Percentiles rank a stretch among this genome's conserved stretches.
Evolutionary conservation across 2,888 invertebrate genomes (phyloP).

Genomic region (Stegophylla sp.): DNA sequence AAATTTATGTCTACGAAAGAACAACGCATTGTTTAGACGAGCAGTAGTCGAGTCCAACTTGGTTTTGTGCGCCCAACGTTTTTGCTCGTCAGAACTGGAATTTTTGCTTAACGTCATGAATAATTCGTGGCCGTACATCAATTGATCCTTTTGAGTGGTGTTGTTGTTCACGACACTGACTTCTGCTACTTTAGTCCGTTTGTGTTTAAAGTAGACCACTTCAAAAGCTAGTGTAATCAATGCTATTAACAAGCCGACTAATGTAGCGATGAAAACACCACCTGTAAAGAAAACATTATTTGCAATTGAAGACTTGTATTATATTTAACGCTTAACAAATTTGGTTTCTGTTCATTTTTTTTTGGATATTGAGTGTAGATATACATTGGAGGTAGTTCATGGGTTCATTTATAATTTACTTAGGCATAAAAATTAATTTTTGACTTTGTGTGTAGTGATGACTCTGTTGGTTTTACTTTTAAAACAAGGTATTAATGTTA

Average conservation of each 20-base stretch:
- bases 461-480: slow-evolving; percentile 34
- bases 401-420: no score
- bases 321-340: no score
- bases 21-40: slow-evolving; percentile 44
- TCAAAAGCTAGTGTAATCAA: slow-evolving; percentile 84
- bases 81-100: slow-evolving; percentile 1
- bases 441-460: no score
- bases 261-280: slow-evolving; percentile 88
- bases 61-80: slow-evolving; percentile 40
- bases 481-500: no score
- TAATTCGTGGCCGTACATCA: slow-evolving; percentile 44
- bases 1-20: slow-evolving; percentile 53
- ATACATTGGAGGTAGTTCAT: no score
- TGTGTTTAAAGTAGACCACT: slow-evolving; percentile 74
- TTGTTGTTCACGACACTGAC: neutral
- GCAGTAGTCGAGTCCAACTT: slow-evolving; percentile 26
- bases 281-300: slow-evolving; percentile 67
- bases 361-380: no score
- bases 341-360: no score
- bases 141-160: neutral
- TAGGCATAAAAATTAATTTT: no score
- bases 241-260: slow-evolving; percentile 82
- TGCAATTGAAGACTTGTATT: no score
- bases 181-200: slow-evolving; percentile 39
- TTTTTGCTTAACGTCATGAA: slow-evolving; percentile 16